Evolutionary conservation across 2,113 vertebrate genomes (phyloP).

Genomic region (Microcebus murinus): DNA sequence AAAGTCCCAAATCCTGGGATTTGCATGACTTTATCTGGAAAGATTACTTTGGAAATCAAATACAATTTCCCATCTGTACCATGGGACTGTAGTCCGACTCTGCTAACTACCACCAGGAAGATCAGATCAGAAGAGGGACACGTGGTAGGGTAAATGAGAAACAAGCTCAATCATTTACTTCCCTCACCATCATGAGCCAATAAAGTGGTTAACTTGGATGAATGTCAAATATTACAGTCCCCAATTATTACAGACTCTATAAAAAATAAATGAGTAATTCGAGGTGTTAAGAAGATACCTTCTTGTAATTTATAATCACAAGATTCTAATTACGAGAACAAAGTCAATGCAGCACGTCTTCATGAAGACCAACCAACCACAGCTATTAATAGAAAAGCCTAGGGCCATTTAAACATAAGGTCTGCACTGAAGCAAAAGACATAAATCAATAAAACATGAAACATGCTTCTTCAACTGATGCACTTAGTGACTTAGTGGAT

Average conservation of each 20-base stretch:
- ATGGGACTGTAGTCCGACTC: background rate
- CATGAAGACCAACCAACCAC: slow-evolving; percentile 30
- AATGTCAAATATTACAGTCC: slow-evolving; percentile 6
- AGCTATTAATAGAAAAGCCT: slow-evolving; percentile 56
- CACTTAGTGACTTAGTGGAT: background rate
- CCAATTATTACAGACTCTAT: slow-evolving; percentile 27
- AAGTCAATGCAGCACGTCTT: slow-evolving; percentile 33
- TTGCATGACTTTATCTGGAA: background rate
- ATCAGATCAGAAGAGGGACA: background rate
- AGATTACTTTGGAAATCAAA: slow-evolving; percentile 28
- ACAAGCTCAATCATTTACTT: background rate
- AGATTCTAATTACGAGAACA: slow-evolving; percentile 59
- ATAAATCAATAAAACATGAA: background rate
- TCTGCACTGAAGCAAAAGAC: background rate
- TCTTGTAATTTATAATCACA: slow-evolving; percentile 56
- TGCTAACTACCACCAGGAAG: background rate
- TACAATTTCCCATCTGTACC: background rate
- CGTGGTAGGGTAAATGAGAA: background rate
- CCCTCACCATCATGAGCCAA: background rate
- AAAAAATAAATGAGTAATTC: slow-evolving; percentile 53
- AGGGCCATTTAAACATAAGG: slow-evolving; percentile 19
- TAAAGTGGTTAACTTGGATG: background rate
- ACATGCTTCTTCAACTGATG: background rate
- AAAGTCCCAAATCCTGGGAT: background rate
- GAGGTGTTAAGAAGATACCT: background rate